These are phyloP conservation scores for Apodemia zela DNA, from an alignment of 2,888 invertebrate species.

Conservation along the genomic window DNA sequence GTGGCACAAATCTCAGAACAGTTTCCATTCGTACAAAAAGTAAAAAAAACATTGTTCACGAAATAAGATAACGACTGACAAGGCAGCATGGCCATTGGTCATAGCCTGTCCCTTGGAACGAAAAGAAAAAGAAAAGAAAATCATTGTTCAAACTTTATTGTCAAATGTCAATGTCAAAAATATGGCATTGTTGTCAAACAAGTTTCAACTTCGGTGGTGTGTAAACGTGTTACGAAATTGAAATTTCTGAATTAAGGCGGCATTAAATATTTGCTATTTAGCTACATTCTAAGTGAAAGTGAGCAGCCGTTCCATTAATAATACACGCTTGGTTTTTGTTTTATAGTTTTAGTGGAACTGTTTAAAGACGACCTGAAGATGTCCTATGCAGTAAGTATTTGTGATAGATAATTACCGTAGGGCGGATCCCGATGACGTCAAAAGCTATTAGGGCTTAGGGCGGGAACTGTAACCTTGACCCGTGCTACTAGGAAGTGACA, in stretches of 20 bases:
- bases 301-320: not conserved
- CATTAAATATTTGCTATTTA: not conserved
- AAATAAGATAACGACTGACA: no score
- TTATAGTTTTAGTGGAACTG: not conserved
- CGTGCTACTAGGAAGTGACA: slow-evolving; percentile 4
- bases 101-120: no score
- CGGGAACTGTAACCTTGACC: slow-evolving; percentile 28
- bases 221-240: not conserved
- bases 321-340: not conserved
- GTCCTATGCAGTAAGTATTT: slow-evolving; percentile 46
- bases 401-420: slow-evolving; percentile 27
- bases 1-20: no score
- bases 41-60: no score
- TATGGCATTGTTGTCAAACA: slow-evolving; percentile 1
- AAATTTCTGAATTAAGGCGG: not conserved
- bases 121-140: no score
- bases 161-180: not conserved
- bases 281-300: not conserved
- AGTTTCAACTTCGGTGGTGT: not conserved
- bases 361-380: slow-evolving; percentile 29
- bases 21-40: no score
- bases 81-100: no score
- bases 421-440: slow-evolving; percentile 44
- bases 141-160: not conserved
- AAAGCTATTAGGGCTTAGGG: slow-evolving; percentile 32